phyloP scores from a whole-genome alignment of 37 sponge, comb jelly and placozoan species.

The Bolinopsis microptera region DNA sequence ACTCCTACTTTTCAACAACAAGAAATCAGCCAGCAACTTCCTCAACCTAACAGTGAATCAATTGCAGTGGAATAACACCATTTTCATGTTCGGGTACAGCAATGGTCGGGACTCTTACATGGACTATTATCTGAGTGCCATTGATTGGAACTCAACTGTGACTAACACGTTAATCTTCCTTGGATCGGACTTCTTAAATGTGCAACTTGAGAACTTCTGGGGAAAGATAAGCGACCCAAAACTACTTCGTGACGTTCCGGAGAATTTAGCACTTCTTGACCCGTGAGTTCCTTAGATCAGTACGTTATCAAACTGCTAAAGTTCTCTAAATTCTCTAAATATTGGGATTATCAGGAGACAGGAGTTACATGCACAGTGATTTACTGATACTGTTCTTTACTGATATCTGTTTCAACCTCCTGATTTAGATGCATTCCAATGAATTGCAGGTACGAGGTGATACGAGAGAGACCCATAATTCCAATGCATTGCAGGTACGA shows the following conservation, averaged over 20 bases:
- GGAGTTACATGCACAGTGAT: too few species aligned
- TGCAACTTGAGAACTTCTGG: background rate
- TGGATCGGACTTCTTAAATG: slow-evolving; percentile 3
- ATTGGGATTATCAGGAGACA: too few species aligned
- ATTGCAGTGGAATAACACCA: background rate
- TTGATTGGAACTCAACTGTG: background rate
- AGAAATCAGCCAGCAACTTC: background rate
- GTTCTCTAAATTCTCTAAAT: too few species aligned
- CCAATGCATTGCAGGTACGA: too few species aligned
- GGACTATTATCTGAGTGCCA: background rate
- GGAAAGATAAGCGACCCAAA: background rate
- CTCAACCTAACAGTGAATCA: background rate
- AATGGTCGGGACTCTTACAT: slow-evolving; percentile 9
- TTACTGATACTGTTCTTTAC: too few species aligned
- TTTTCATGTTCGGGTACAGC: slow-evolving; percentile 53
- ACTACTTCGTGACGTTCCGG: background rate
- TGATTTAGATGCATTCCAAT: too few species aligned
- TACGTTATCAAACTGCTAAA: too few species aligned
- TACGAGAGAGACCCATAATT: too few species aligned
- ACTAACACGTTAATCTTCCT: slow-evolving; percentile 15
- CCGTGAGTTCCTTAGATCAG: too few species aligned
- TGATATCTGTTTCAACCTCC: too few species aligned
- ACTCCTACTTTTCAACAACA: slow-evolving; percentile 52
- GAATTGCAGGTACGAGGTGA: too few species aligned
- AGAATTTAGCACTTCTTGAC: background rate